Evolutionary conservation across 2,797 vertebrate genomes (phyloP), one percentile per base, ranked within the genome.

Genomic region (Sebastes iracundus): DNA sequence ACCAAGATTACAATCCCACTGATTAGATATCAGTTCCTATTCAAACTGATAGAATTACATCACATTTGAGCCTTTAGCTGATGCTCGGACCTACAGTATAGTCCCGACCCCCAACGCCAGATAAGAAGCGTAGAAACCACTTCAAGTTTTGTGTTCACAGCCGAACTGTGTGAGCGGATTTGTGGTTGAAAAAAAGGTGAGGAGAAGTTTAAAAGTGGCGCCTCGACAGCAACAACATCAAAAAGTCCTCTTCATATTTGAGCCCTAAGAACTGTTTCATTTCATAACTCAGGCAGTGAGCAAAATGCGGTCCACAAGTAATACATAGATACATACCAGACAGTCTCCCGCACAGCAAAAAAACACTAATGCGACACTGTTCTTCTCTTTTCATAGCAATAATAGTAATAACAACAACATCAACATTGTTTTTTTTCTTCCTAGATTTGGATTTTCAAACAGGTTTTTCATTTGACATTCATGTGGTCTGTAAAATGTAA

Each of bases 401-500:
- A 88, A 91, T 90, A 85, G 72, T 72, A 74, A 81, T 82, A 88
- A 83, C 72, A 87, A 90, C 86, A 90, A 88, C 79, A 87, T 86
- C 81, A 72, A 83, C 32, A 69, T 62, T 59, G 20, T 77, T 42
- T 87, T 86, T 81, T 42, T 88, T 85, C 76, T 85, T 85, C 61
- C 59, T 85, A 72, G 10, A 86, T 93, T 94, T 92, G 87, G 85
- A 81, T 81, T 92, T 84, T 89, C 80, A 81, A 82, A 86, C 81
- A 88, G 64, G 67, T 90, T 87, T 88, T 86, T 85, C n/a, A 72
- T 84, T 92, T 71, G 82, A 96, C 95, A 96, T 96, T 96, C 96
- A 96, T 85, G 90, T 91, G 93, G 95, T 96, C 96, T 95, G 88
- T 91, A 93, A 93, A 89, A 95, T 95, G 95, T 95, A 95, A 95